These are phyloP conservation scores for Ganaspis sp. DNA, from an alignment of 1,140 invertebrate species.

Conservation along the genomic window DNA sequence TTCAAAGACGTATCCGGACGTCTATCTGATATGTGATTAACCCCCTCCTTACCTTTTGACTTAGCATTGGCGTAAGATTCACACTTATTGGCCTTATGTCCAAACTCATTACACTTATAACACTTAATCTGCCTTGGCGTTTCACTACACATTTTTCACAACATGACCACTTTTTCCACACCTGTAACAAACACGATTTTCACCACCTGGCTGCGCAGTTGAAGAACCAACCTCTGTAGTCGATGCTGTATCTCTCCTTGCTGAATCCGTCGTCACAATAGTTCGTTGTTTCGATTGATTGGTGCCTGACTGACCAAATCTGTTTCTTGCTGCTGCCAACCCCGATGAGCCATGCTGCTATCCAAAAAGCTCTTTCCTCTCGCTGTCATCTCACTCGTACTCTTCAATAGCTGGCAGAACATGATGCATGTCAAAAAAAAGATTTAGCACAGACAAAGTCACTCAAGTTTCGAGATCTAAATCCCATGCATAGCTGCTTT, in stretches of 20 bases:
- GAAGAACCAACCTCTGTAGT: not conserved
- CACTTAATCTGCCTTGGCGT: not conserved
- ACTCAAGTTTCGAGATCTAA: not conserved
- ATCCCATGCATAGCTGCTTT: not conserved
- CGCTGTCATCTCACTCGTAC: not conserved
- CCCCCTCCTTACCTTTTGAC: not conserved
- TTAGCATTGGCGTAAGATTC: too few species aligned
- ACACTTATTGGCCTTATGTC: not conserved
- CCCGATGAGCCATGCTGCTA: not conserved
- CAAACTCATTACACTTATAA: not conserved
- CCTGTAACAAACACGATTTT: too few species aligned
- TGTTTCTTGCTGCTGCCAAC: too few species aligned
- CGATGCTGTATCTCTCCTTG: not conserved
- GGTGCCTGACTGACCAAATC: too few species aligned
- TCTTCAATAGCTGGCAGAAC: not conserved
- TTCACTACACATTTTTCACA: not conserved
- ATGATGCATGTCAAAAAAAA: conserved; percentile 1
- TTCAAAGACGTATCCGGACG: not conserved
- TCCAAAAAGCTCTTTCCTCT: not conserved
- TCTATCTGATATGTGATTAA: not conserved
- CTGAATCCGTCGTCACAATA: not conserved
- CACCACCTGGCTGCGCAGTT: too few species aligned
- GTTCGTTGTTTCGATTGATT: too few species aligned
- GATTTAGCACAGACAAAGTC: not conserved
- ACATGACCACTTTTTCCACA: not conserved